Percentiles rank a stretch among this genome's conserved stretches.
phyloP scores from a whole-genome alignment of 2,113 vertebrate genomes.

The Crypturellus undulatus region DNA sequence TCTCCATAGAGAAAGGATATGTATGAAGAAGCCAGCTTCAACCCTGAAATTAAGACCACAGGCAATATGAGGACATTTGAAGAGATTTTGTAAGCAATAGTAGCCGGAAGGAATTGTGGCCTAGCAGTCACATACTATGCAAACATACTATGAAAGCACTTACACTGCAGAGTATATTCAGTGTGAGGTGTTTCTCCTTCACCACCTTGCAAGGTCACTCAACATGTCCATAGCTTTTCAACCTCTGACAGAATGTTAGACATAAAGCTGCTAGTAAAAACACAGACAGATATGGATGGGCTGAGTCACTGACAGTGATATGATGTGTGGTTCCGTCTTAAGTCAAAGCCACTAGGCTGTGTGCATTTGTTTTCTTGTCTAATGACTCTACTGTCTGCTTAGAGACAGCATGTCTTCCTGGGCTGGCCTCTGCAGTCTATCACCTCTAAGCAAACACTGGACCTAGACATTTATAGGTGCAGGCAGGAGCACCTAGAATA shows the following conservation, averaged over 20 bases:
- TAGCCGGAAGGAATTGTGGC: not conserved
- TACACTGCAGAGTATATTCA: not conserved
- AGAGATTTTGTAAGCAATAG: not conserved
- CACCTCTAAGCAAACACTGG: not conserved
- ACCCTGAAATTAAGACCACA: not conserved
- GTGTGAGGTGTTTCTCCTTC: not conserved
- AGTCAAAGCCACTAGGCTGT: not conserved
- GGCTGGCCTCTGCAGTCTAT: not conserved
- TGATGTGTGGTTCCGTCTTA: not conserved
- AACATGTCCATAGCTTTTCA: not conserved
- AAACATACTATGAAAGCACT: not conserved
- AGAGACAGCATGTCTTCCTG: not conserved
- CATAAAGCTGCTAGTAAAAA: not conserved
- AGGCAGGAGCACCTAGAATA: not conserved
- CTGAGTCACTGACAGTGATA: not conserved
- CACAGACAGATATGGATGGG: not conserved
- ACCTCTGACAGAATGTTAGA: not conserved
- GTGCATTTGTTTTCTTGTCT: not conserved
- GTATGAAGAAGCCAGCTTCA: not conserved
- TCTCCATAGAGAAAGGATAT: not conserved
- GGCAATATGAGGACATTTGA: not conserved
- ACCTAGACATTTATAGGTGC: not conserved
- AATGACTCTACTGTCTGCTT: not conserved
- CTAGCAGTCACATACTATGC: not conserved
- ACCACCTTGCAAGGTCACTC: not conserved